These are phyloP conservation scores for Brienomyrus brachyistius DNA, from an alignment of 2,113 vertebrate genomes.

Conservation along the genomic window DNA sequence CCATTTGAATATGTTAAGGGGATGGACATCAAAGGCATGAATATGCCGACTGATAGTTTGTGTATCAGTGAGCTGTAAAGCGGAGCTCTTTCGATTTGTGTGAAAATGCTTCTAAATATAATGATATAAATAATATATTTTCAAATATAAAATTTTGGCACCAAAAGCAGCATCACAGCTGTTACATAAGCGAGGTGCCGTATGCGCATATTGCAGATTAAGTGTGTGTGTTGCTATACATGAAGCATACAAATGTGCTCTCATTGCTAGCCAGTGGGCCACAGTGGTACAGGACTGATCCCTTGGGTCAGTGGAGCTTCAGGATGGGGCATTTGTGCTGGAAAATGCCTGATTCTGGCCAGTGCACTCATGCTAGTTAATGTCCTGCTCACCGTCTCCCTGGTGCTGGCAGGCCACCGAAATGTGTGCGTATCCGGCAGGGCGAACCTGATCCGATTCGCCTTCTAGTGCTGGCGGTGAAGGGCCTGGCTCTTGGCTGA, in stretches of 20 bases:
- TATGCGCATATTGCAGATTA: not conserved
- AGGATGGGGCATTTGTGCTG: not conserved
- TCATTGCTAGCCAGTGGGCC: not conserved
- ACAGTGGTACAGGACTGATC: not conserved
- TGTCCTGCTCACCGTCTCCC: not conserved
- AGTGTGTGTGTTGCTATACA: not conserved
- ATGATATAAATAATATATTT: conserved; percentile 5
- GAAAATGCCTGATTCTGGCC: not conserved
- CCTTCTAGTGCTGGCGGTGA: not conserved
- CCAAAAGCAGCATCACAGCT: not conserved
- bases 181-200: not conserved
- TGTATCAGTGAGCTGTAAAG: not conserved
- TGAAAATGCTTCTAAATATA: not conserved
- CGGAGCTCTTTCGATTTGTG: not conserved
- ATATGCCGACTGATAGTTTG: not conserved
- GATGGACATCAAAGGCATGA: not conserved
- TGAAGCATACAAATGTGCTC: not conserved
- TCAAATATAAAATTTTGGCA: not conserved
- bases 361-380: not conserved
- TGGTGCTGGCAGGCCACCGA: not conserved
- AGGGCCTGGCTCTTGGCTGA: not conserved
- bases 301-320: not conserved
- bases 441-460: not conserved
- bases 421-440: not conserved
- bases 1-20: not conserved